Conservation (phyloP, 2,113 vertebrate species). For the Paralichthys olivaceus region DNA sequence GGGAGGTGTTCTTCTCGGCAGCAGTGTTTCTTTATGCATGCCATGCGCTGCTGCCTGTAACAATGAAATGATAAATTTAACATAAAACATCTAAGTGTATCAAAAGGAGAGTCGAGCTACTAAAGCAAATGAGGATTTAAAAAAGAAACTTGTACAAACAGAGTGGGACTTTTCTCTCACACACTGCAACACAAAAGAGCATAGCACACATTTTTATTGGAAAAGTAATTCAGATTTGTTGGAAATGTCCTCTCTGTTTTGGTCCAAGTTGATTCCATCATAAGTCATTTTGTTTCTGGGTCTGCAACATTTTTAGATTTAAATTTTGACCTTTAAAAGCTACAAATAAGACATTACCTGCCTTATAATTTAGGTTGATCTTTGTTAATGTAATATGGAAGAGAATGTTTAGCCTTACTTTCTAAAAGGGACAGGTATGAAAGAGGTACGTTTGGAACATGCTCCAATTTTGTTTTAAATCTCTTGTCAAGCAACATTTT, state of each 20-base stretch:
- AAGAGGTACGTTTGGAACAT: background rate
- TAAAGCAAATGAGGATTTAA: slow-evolving; percentile 52
- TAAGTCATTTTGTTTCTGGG: background rate
- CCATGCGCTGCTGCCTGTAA: slow-evolving; percentile 55
- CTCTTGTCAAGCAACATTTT: background rate
- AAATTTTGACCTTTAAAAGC: background rate
- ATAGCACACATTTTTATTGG: background rate
- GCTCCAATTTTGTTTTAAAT: background rate
- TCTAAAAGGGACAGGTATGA: background rate
- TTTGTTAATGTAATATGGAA: background rate
- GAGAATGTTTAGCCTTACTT: background rate
- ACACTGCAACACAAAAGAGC: background rate
- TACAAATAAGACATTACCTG: background rate
- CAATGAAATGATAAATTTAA: slow-evolving; percentile 66
- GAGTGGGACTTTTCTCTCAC: slow-evolving; percentile 6
- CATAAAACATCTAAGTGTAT: slow-evolving; percentile 53
- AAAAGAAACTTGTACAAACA: slow-evolving; percentile 34
- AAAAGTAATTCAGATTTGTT: background rate
- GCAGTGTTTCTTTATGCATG: slow-evolving; percentile 45
- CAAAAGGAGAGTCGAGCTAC: slow-evolving; percentile 26
- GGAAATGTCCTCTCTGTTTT: background rate
- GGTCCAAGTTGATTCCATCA: background rate
- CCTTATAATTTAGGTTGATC: background rate
- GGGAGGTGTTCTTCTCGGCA: slow-evolving; percentile 45
- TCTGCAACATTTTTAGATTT: background rate